A percentile compares a stretch with the other conserved stretches of the same genome.
Conservation (phyloP, 1,140 invertebrate species). For the Adoxophyes honmai region DNA sequence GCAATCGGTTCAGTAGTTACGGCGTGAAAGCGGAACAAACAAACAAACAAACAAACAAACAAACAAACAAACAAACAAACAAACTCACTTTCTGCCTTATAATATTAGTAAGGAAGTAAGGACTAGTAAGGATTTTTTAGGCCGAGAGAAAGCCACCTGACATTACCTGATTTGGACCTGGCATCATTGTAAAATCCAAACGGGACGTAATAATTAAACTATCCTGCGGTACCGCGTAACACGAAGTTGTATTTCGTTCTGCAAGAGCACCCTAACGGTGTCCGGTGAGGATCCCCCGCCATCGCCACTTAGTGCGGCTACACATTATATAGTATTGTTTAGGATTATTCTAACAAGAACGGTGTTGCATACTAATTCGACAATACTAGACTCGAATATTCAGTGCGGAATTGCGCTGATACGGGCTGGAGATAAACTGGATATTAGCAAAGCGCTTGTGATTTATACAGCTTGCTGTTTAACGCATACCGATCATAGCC, state of each 20-base stretch:
- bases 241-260: background rate
- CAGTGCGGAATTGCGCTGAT: slow-evolving; percentile 26
- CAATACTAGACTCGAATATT: slow-evolving; percentile 29
- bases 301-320: background rate
- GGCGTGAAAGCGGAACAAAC: no score
- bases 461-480: slow-evolving; percentile 25
- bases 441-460: slow-evolving; percentile 31
- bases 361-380: slow-evolving; percentile 35
- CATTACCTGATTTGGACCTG: no score
- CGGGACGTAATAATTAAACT: no score
- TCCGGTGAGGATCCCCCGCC: background rate
- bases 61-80: no score
- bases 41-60: no score
- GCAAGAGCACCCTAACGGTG: background rate
- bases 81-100: no score
- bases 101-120: no score
- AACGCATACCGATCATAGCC: slow-evolving; percentile 17
- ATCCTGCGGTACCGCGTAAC: background rate
- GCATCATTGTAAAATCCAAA: no score
- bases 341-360: slow-evolving; percentile 31
- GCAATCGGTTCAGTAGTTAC: no score
- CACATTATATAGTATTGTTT: slow-evolving; percentile 25
- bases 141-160: no score
- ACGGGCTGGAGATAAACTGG: slow-evolving; percentile 28
- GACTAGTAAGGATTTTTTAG: no score